Evolutionary conservation across 2,888 invertebrate genomes (phyloP).

Genomic region (Dicranocentrus wangi): DNA sequence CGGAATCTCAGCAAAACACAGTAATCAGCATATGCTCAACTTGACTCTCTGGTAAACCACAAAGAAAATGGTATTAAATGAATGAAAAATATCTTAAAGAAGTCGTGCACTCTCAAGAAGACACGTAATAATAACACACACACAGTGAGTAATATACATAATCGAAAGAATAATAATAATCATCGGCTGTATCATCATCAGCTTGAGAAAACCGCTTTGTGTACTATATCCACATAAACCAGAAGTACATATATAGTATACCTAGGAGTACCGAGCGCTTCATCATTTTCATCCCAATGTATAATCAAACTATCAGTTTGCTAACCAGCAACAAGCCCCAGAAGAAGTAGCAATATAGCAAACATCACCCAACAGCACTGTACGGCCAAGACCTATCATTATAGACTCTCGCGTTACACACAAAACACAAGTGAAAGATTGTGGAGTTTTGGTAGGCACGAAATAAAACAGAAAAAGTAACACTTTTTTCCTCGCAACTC

Average conservation of each 20-base stretch:
- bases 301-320: slow-evolving; percentile 63
- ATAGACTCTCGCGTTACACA: slow-evolving; percentile 62
- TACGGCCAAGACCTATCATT: slow-evolving; percentile 54
- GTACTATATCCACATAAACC: neutral
- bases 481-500: neutral
- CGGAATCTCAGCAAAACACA: neutral
- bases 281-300: slow-evolving; percentile 57
- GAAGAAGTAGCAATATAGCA: slow-evolving; percentile 46
- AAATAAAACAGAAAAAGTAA: slow-evolving; percentile 23
- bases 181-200: slow-evolving; percentile 30
- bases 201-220: slow-evolving; percentile 15
- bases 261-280: slow-evolving; percentile 18
- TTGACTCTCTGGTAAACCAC: slow-evolving; percentile 52
- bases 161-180: slow-evolving; percentile 57
- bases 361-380: slow-evolving; percentile 51
- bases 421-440: slow-evolving; percentile 40
- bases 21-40: no score
- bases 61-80: slow-evolving; percentile 41
- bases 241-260: neutral
- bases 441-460: slow-evolving; percentile 34
- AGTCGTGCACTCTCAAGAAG: slow-evolving; percentile 56
- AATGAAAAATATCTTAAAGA: slow-evolving; percentile 42
- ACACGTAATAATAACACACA: slow-evolving; percentile 55
- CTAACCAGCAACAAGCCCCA: slow-evolving; percentile 51
- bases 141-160: slow-evolving; percentile 56